Base-by-base conservation (phyloP, 2,888 invertebrate genomes). In the Scrobipalpa atriplicella region DNA sequence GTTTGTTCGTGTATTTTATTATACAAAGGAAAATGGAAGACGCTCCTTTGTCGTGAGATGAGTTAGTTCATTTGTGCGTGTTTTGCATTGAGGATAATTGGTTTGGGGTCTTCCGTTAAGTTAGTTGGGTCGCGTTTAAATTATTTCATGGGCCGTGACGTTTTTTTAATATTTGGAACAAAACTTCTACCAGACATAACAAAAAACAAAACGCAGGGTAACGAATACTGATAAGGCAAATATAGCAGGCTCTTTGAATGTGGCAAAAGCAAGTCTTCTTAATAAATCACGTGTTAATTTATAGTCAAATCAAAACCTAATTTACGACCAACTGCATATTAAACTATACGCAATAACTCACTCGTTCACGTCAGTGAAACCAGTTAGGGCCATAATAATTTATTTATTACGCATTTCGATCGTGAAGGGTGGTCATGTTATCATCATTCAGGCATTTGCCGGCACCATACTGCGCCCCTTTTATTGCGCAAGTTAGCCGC, bases 401-500 rank as follows among this genome's bases (percentile, higher is more conserved):
- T 36, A 63, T 64, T 64, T 64, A 64, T 69, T 60, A 63, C 63
- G 10, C 18, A 63, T 52, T 63, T 10, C 16, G 19, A 66, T 54
- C 62, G 43, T 67, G 56, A 51, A 66, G 62, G 60, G 74, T 76
- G 75, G 75, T 81, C 79, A 81, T 73, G 79, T 80, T 82, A 79
- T 81, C 82, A 83, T 84, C 78, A 82, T 82, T 82, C 73, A 75
- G 72, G 77, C 77, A 78, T 86, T 85, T 80, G 74, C 73, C 72
- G 72, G 73, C 78, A 77, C 78, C 82, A 83, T 84, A 82, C 80
- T 82, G 85, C 72, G 68, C 75, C 78, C 74, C 73, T 81, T 84
- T 86, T 87, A 87, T 85, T 85, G 73, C 83, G 71, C 69, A 84
- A 86, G 75, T 86, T 87, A 69, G 77, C 75, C 79, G 69, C 73